Evolutionary conservation across 2,888 invertebrate species (phyloP).

Genomic region (Sarcophaga carnaria): DNA sequence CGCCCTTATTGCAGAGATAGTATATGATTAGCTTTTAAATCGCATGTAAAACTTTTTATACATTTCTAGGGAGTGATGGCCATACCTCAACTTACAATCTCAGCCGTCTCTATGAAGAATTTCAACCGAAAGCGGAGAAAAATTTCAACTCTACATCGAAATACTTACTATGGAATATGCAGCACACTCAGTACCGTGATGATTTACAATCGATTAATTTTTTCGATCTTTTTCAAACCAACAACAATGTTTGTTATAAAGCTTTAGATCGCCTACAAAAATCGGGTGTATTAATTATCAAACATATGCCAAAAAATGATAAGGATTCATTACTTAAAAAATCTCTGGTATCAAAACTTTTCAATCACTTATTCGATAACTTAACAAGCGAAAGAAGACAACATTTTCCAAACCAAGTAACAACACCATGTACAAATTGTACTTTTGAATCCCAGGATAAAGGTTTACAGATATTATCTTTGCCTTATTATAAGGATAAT

Average conservation of each 20-base stretch:
- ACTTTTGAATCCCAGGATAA: slow-evolving; percentile 63
- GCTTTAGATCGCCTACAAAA: slow-evolving; percentile 57
- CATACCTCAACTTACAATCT: slow-evolving; percentile 80
- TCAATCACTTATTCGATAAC: slow-evolving; percentile 73
- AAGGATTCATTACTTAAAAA: slow-evolving; percentile 48
- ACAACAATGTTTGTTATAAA: slow-evolving; percentile 13
- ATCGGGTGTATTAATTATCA: slow-evolving; percentile 52
- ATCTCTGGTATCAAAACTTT: slow-evolving; percentile 49
- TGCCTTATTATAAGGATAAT: slow-evolving; percentile 47
- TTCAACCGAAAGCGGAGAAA: not conserved
- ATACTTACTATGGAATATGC: slow-evolving; percentile 44
- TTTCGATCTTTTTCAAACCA: slow-evolving; percentile 41
- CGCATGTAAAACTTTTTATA: not conserved
- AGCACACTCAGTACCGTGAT: slow-evolving; percentile 29
- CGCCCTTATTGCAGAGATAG: too few species aligned
- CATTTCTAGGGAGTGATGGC: slow-evolving; percentile 83
- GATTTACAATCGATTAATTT: slow-evolving; percentile 44
- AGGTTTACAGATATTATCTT: slow-evolving; percentile 57
- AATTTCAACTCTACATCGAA: not conserved
- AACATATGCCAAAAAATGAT: slow-evolving; percentile 38
- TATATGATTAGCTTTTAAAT: too few species aligned
- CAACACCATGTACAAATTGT: slow-evolving; percentile 61
- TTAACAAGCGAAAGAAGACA: slow-evolving; percentile 73
- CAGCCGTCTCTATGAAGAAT: slow-evolving; percentile 75
- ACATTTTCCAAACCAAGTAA: not conserved